These are phyloP conservation scores for Fabriciana adippe DNA, from an alignment of 2,888 invertebrate species.

Conservation along the genomic window DNA sequence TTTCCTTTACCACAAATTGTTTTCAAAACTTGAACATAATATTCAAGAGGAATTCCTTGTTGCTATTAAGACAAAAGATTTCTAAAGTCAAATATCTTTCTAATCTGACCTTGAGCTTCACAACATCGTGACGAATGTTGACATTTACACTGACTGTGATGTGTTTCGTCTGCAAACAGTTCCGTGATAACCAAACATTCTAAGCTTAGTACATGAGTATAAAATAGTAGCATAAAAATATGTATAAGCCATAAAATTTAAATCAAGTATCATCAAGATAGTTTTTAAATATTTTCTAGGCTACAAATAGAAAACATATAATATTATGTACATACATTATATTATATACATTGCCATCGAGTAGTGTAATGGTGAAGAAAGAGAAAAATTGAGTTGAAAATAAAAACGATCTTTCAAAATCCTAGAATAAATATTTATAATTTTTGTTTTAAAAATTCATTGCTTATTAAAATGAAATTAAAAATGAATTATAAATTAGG, in stretches of 20 bases:
- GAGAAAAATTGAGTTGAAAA: no score
- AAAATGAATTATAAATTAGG: no score
- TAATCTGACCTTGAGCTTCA: slow-evolving; percentile 22
- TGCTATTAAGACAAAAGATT: slow-evolving; percentile 10
- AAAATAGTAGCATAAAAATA: slow-evolving; percentile 2
- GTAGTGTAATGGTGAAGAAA: no score
- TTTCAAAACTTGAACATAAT: background rate
- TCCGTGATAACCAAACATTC: slow-evolving; percentile 18
- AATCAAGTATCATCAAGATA: background rate
- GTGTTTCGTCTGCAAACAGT: slow-evolving; percentile 13
- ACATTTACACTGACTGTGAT: slow-evolving; percentile 27
- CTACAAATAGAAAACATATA: no score
- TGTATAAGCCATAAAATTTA: background rate
- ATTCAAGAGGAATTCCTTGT: background rate
- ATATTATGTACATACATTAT: no score
- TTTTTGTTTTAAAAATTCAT: no score
- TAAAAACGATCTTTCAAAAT: no score
- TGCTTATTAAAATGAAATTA: no score
- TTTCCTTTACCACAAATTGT: background rate
- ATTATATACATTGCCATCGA: no score
- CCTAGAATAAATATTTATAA: no score
- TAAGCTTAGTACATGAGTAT: background rate
- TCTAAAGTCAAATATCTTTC: slow-evolving; percentile 11
- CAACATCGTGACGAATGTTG: slow-evolving; percentile 27
- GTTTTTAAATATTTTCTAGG: no score